Conservation (phyloP, 2,113 vertebrate species). For the Galbula dea region DNA sequence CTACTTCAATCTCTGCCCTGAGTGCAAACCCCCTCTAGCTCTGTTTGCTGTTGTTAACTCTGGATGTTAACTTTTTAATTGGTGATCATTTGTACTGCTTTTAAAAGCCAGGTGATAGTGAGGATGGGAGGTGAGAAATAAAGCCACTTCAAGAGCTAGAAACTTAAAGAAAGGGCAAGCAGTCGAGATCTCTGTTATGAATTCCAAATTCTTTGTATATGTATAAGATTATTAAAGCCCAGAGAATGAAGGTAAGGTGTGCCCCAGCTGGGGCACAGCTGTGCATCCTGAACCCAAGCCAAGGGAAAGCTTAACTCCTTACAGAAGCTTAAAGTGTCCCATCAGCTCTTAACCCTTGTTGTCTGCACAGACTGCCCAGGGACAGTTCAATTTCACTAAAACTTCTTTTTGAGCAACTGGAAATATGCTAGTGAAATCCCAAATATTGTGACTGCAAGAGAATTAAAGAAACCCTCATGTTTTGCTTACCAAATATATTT, state of each 20-base stretch:
- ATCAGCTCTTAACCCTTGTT: not conserved
- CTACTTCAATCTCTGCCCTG: slow-evolving; percentile 6
- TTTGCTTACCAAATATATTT: not conserved
- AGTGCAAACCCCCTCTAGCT: not conserved
- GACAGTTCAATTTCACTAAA: not conserved
- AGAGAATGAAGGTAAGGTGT: not conserved
- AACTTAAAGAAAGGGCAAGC: not conserved
- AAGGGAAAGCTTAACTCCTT: not conserved
- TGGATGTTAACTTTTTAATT: not conserved
- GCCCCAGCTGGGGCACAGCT: not conserved
- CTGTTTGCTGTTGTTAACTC: not conserved
- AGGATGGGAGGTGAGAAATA: not conserved
- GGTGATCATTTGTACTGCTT: not conserved
- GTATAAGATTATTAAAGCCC: not conserved
- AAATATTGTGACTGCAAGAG: not conserved
- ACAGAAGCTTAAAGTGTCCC: not conserved
- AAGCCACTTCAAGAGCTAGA: not conserved
- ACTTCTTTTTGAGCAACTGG: not conserved
- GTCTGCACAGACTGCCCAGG: not conserved
- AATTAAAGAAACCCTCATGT: not conserved
- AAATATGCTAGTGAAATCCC: not conserved
- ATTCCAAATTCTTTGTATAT: not conserved
- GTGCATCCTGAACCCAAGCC: not conserved
- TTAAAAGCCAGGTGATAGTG: not conserved
- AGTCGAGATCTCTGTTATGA: not conserved